These are phyloP conservation scores for Myiozetetes cayanensis DNA, from an alignment of 2,113 vertebrate species.

Conservation along the genomic window DNA sequence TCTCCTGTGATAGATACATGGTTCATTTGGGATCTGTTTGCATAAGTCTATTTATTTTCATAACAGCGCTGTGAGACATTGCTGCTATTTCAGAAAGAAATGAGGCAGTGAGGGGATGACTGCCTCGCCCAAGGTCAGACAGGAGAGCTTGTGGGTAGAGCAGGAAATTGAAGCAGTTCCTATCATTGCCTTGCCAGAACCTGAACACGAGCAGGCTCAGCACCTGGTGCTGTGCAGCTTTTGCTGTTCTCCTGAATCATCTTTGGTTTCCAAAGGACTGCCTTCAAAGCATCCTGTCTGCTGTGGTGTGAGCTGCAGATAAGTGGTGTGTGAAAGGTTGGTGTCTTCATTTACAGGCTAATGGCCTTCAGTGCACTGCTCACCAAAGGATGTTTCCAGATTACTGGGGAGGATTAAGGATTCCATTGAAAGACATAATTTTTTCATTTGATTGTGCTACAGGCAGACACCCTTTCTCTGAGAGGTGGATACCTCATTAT, in stretches of 20 bases:
- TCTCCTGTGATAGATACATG: neutral
- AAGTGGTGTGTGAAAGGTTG: neutral
- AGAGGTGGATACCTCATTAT: neutral
- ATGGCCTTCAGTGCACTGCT: neutral
- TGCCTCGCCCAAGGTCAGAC: neutral
- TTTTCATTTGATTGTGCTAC: neutral
- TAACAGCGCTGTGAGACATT: neutral
- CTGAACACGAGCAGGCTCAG: neutral
- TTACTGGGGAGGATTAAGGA: neutral
- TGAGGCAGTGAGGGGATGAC: neutral
- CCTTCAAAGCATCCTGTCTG: neutral
- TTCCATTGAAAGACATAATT: neutral
- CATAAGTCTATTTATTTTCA: neutral
- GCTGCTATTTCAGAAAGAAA: neutral
- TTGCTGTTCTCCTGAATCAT: rapidly evolving
- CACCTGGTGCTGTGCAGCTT: neutral
- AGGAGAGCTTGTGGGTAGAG: neutral
- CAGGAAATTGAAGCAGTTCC: neutral
- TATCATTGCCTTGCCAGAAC: neutral
- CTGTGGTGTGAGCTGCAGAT: neutral
- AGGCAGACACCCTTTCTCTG: neutral
- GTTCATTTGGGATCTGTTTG: neutral
- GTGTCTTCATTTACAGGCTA: neutral
- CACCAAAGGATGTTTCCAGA: neutral
- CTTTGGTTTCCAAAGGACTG: neutral